Conservation (phyloP, 2,113 vertebrate genomes). For the Anhinga rufa region DNA sequence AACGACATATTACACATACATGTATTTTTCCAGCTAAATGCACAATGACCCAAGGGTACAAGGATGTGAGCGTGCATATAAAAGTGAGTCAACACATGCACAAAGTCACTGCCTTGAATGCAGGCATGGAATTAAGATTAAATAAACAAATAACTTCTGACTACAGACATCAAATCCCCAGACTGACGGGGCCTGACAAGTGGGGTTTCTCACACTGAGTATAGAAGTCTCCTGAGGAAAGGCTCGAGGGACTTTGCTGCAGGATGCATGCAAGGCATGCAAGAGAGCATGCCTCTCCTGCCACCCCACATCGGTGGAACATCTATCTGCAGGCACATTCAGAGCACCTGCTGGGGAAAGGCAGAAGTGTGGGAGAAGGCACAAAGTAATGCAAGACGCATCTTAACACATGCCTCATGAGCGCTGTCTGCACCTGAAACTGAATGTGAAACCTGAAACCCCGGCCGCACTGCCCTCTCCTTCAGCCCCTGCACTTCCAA, state of each 20-base stretch:
- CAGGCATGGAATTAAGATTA: background rate
- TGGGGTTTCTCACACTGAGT: background rate
- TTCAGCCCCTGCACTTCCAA: background rate
- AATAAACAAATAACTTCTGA: background rate
- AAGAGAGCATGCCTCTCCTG: background rate
- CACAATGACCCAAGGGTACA: background rate
- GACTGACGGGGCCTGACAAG: background rate
- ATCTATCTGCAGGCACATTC: background rate
- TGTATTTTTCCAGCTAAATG: background rate
- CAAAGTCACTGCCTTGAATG: background rate
- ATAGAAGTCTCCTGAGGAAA: background rate
- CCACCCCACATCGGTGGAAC: accelerated
- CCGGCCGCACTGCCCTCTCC: background rate
- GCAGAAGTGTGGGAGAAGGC: background rate
- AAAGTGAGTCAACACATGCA: background rate
- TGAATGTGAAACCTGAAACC: background rate
- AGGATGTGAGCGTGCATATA: background rate
- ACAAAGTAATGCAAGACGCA: background rate
- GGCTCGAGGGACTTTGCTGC: background rate
- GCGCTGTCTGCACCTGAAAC: background rate
- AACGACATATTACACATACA: background rate
- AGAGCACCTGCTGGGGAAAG: background rate
- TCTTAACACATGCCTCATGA: background rate
- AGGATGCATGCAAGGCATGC: accelerated
- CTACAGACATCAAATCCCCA: background rate